Percentiles rank a stretch among this genome's conserved stretches.
Conservation (phyloP, 2,888 invertebrate species). For the Rhyacophila evoluta region DNA sequence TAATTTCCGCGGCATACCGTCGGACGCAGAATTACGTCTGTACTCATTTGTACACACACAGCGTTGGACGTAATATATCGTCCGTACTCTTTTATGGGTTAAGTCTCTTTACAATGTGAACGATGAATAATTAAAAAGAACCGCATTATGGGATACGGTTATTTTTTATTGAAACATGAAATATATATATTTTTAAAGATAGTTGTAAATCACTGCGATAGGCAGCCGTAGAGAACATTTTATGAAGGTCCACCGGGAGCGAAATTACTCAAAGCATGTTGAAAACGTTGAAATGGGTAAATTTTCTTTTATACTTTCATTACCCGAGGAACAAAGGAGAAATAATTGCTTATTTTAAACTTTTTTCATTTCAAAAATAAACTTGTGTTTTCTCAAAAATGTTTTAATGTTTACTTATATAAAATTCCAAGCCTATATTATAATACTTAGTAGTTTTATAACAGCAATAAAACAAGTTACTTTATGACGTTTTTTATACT, state of each 20-base stretch:
- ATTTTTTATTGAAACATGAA: too few relatives aligned
- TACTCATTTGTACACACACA: too few relatives aligned
- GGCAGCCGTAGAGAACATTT: constrained; percentile 1
- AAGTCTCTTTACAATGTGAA: too few relatives aligned
- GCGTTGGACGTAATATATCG: too few relatives aligned
- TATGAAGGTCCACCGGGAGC: constrained; percentile 20
- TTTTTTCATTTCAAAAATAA: constrained; percentile 20
- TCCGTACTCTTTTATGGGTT: too few relatives aligned
- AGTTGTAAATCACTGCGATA: not conserved
- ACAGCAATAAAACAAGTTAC: too few relatives aligned
- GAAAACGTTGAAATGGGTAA: constrained; percentile 18
- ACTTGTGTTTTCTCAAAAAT: not conserved
- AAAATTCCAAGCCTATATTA: not conserved
- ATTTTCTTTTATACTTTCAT: constrained; percentile 24
- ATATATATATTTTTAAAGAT: too few relatives aligned
- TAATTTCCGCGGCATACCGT: too few relatives aligned
- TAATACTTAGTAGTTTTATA: not conserved
- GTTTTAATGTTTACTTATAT: not conserved
- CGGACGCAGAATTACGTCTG: too few relatives aligned
- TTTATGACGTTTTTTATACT: too few relatives aligned
- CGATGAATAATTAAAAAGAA: too few relatives aligned
- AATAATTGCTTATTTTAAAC: constrained; percentile 22
- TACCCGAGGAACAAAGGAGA: constrained; percentile 19
- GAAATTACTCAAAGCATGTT: constrained; percentile 19
- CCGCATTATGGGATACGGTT: too few relatives aligned